Evolutionary conservation across 2,888 invertebrate genomes (phyloP), one percentile per base, ranked within the genome.

Genomic region (Lepidocyrtinus sp.): DNA sequence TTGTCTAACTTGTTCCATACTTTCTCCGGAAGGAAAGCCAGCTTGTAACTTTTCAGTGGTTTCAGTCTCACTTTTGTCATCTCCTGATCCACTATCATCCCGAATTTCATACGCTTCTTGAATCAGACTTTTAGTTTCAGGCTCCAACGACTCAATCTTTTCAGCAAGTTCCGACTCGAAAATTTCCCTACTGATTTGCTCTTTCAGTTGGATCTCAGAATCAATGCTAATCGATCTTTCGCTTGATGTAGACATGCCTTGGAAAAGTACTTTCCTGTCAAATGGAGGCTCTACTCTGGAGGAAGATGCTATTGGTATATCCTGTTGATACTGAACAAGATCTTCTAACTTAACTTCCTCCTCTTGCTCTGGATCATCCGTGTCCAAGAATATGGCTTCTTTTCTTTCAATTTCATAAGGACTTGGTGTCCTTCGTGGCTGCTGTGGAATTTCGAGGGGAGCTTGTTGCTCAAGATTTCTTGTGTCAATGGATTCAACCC

Each of bases 1-100:
- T 76, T 88, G 88, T 87, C 89, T 88, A 0, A 90, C 91, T 89
- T 89, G 36, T 90, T 89, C 86, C 88, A 89, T 12, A 50, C 74
- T 61, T 25, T 70, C 68, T 15, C 62, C 75, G 26, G 70, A 26
- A 17, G 63, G 25, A n/a, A 46, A 24, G 1, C 64, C 64, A 2
- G 75, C 61, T 65, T 67, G 79, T 50, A 71, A 62, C 64, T 81
- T 86, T 72, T 74, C 81, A 71, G 82, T 83, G 65, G 80, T 85
- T 73, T 84, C 84, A 73, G 76, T 84, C 84, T 83, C 85, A 77
- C 81, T 85, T 80, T 81, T 87, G 68, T 84, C 82, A 19, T 80
- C 76, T n/a, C 76, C 77, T 21, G 73, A 82, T 19, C 74, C 72
- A 68, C 71, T 84, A 73, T 72, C 81, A 72, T 71, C 77, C 21